Conservation (phyloP, 2,113 vertebrate genomes). For the Microtus oregoni region DNA sequence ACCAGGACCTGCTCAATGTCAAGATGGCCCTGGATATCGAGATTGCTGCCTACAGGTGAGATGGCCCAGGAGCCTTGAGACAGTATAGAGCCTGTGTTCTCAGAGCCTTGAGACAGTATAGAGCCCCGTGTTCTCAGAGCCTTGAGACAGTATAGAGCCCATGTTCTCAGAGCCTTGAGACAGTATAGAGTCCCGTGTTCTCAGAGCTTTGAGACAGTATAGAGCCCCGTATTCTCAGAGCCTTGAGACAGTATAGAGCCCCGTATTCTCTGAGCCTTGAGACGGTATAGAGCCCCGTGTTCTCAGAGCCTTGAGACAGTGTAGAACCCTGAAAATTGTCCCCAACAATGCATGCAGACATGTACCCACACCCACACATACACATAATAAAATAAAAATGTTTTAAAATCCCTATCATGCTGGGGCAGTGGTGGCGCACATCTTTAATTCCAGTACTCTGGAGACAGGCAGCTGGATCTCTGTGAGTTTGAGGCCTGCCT, state of each 20-base stretch:
- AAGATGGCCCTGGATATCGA: slow-evolving; percentile 99
- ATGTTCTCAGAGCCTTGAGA: neutral
- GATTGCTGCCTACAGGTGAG: slow-evolving; percentile 95
- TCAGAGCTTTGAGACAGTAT: too few species aligned
- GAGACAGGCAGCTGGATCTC: too few species aligned
- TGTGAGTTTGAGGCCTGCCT: too few species aligned
- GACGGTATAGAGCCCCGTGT: neutral
- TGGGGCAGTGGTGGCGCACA: too few species aligned
- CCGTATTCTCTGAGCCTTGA: neutral
- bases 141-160: too few species aligned
- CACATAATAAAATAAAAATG: neutral
- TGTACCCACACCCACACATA: neutral
- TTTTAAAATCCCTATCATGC: neutral
- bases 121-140: neutral
- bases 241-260: too few species aligned
- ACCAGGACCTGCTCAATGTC: slow-evolving; percentile 97
- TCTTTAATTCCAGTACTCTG: too few species aligned
- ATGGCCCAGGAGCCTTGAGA: too few species aligned
- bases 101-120: neutral
- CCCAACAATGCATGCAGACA: neutral
- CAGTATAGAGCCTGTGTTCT: neutral
- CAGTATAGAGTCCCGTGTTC: neutral
- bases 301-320: neutral
- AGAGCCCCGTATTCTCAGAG: too few species aligned
- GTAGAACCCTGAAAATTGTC: neutral